Conservation (phyloP, 2,113 vertebrate genomes). For the Atherinomorus stipes region DNA sequence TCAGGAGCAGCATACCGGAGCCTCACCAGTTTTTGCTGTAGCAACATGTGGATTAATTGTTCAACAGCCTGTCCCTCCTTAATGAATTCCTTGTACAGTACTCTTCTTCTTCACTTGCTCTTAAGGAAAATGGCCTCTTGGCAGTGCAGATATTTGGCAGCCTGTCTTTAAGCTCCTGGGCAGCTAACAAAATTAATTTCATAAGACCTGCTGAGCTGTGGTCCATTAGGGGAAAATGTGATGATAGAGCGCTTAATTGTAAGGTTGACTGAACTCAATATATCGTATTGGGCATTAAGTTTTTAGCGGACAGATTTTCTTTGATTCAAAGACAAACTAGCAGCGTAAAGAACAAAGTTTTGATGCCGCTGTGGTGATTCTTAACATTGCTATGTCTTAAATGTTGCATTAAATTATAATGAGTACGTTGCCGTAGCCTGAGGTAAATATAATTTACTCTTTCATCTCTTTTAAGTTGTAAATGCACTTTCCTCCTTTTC, state of each 20-base stretch:
- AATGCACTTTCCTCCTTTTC: constrained; percentile 42
- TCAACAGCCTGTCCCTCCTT: constrained; percentile 37
- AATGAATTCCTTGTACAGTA: constrained; percentile 67
- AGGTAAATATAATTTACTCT: constrained; percentile 49
- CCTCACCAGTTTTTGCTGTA: background rate
- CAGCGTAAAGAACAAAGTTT: background rate
- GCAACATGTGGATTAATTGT: constrained; percentile 45
- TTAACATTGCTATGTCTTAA: constrained; percentile 19
- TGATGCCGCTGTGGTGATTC: background rate
- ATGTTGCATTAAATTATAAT: constrained; percentile 53
- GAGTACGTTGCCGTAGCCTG: constrained; percentile 27
- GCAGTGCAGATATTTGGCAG: constrained; percentile 61
- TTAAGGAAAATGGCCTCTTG: constrained; percentile 62
- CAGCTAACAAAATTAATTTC: constrained; percentile 55
- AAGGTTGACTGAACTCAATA: constrained; percentile 6
- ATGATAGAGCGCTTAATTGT: constrained; percentile 24
- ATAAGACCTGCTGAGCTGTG: constrained; percentile 35
- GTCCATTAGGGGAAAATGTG: constrained; percentile 45
- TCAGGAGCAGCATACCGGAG: constrained; percentile 9
- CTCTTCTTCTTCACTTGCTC: constrained; percentile 51
- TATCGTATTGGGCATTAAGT: constrained; percentile 1
- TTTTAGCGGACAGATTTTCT: background rate
- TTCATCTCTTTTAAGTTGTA: constrained; percentile 52
- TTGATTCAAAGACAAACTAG: constrained; percentile 2
- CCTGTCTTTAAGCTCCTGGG: constrained; percentile 28